A percentile compares a stretch with the other conserved stretches of the same genome.
Evolutionary conservation across 2,113 vertebrate genomes (phyloP).

Genomic region (Tamias sibiricus): DNA sequence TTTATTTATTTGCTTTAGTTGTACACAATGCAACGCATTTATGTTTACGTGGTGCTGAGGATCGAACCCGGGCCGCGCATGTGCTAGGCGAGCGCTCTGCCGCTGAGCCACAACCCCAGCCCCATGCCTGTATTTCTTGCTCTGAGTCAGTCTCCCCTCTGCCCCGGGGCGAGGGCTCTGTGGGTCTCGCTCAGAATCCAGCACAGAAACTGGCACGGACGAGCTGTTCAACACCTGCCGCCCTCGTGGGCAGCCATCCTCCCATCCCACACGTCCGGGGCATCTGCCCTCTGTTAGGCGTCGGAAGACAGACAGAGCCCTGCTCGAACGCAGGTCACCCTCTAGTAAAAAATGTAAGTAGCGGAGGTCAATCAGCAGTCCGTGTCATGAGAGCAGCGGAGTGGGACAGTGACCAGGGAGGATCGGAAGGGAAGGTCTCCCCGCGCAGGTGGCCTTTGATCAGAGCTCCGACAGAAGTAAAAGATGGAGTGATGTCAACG

Average conservation of each 20-base stretch:
- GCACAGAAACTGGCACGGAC: background rate
- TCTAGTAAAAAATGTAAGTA: background rate
- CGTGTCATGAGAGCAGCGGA: background rate
- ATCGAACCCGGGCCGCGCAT: no score
- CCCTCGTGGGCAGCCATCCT: background rate
- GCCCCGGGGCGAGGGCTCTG: background rate
- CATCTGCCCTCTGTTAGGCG: background rate
- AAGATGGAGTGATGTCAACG: background rate
- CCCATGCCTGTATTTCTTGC: no score
- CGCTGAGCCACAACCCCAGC: no score
- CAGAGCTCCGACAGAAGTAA: background rate
- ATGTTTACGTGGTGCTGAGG: no score
- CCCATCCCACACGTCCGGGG: background rate
- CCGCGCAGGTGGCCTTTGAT: background rate
- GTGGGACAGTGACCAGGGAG: background rate
- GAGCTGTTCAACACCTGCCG: background rate
- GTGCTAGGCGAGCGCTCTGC: no score
- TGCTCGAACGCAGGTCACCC: background rate
- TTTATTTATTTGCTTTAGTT: no score
- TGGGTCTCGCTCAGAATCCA: background rate
- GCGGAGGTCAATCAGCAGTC: background rate
- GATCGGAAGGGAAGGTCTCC: background rate
- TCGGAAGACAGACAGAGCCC: background rate
- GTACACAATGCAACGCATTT: no score
- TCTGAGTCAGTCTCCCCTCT: background rate